Percentiles rank a stretch among this genome's conserved stretches.
phyloP scores from a whole-genome alignment of 2,113 vertebrate genomes.

The Callocephalon fimbriatum region DNA sequence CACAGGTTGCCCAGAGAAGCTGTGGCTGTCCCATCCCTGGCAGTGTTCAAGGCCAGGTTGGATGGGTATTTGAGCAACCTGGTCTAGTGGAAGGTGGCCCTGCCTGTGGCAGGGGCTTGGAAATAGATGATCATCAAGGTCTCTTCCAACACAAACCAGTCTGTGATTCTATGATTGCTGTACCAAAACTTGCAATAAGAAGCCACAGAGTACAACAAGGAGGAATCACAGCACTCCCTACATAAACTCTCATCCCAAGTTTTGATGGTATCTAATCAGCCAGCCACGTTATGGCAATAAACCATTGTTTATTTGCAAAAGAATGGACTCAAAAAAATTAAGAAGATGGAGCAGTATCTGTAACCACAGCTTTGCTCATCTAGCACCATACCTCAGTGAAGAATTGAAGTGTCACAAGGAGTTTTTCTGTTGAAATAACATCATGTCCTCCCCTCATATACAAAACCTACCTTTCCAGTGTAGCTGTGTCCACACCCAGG shows the following conservation, averaged over 20 bases:
- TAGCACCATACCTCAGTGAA: not conserved
- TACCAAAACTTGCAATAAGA: not conserved
- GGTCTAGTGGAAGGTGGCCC: not conserved
- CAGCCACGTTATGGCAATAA: not conserved
- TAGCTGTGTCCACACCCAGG: not conserved
- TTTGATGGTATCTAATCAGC: not conserved
- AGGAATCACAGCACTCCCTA: not conserved
- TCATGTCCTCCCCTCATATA: not conserved
- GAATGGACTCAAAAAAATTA: not conserved
- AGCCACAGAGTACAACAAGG: accelerated
- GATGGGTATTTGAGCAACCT: not conserved
- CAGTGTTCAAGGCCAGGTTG: no score
- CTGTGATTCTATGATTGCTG: not conserved
- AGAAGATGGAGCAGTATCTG: not conserved
- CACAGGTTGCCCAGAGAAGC: no score
- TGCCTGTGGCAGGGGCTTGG: not conserved
- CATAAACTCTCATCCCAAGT: not conserved
- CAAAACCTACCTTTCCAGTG: not conserved
- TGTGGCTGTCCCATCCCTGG: no score
- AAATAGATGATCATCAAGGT: not conserved
- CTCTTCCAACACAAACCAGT: not conserved
- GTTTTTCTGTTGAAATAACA: not conserved
- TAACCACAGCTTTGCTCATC: not conserved
- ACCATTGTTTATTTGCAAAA: not conserved
- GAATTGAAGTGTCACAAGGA: not conserved